phyloP scores from a whole-genome alignment of 2,888 invertebrate species.

The Fragum sueziense region DNA sequence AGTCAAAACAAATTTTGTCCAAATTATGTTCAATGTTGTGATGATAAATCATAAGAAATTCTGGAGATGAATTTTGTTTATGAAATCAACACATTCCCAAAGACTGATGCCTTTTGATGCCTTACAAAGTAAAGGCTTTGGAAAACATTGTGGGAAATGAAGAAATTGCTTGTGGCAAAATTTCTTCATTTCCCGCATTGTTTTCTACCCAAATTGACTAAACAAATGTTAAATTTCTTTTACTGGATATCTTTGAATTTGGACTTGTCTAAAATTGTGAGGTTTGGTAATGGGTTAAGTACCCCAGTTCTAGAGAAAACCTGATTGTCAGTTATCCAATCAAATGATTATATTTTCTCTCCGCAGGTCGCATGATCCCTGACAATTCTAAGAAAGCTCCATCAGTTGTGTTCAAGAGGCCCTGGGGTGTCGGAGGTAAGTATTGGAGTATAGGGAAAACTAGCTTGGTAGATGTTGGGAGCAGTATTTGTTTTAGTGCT shows the following conservation, averaged over 20 bases:
- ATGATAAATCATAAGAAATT: too few relatives aligned
- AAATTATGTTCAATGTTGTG: too few relatives aligned
- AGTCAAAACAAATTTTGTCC: too few relatives aligned
- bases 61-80: too few relatives aligned
- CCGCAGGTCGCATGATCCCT: slow-evolving; percentile 85
- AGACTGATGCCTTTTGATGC: not conserved
- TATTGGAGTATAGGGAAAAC: too few relatives aligned
- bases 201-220: not conserved
- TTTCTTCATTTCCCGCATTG: not conserved
- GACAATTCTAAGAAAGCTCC: slow-evolving; percentile 85
- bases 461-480: too few relatives aligned
- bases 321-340: too few relatives aligned
- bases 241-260: not conserved
- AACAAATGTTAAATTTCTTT: not conserved
- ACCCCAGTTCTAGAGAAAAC: too few relatives aligned
- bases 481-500: too few relatives aligned
- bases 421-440: slow-evolving; percentile 91
- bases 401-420: slow-evolving; percentile 84
- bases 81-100: slow-evolving; percentile 4
- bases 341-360: slow-evolving; percentile 1
- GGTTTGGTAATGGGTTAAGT: not conserved
- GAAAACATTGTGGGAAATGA: not conserved
- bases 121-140: not conserved
- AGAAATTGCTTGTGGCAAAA: not conserved
- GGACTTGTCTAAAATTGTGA: not conserved